These are phyloP conservation scores for Pelecanus crispus DNA, from an alignment of 2,113 vertebrate genomes.

Conservation along the genomic window DNA sequence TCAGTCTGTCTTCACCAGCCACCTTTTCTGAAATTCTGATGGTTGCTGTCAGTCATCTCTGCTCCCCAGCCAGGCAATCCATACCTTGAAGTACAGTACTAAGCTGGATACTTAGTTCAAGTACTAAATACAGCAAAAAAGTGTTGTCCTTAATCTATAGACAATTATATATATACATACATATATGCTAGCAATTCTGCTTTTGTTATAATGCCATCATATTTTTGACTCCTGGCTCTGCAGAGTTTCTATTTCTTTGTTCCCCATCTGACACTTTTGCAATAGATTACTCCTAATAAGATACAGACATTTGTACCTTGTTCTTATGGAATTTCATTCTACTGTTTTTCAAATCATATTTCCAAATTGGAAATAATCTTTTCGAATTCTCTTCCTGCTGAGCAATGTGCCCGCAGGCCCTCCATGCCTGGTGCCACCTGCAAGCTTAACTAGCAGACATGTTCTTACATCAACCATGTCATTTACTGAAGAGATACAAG, in stretches of 20 bases:
- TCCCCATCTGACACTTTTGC: not conserved
- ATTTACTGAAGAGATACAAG: not conserved
- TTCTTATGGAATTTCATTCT: not conserved
- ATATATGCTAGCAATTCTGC: not conserved
- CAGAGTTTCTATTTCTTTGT: not conserved
- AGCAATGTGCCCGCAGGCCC: not conserved
- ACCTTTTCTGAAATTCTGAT: not conserved
- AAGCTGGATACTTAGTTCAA: not conserved
- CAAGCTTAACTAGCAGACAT: not conserved
- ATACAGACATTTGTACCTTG: not conserved
- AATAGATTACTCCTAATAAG: not conserved
- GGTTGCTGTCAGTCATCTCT: not conserved
- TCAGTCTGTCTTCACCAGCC: not conserved
- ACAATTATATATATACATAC: not conserved
- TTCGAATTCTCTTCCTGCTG: not conserved
- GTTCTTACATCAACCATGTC: not conserved
- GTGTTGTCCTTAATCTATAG: not conserved
- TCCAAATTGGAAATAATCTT: not conserved
- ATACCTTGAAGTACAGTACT: not conserved
- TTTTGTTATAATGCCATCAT: not conserved
- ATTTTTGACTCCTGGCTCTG: not conserved
- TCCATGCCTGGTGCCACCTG: not conserved
- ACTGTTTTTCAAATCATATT: not conserved
- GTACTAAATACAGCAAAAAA: not conserved
- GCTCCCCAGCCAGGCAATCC: not conserved